Evolutionary conservation across 2,797 vertebrate species (phyloP).

Genomic region (Ctenochaetus hawaiiensis): DNA sequence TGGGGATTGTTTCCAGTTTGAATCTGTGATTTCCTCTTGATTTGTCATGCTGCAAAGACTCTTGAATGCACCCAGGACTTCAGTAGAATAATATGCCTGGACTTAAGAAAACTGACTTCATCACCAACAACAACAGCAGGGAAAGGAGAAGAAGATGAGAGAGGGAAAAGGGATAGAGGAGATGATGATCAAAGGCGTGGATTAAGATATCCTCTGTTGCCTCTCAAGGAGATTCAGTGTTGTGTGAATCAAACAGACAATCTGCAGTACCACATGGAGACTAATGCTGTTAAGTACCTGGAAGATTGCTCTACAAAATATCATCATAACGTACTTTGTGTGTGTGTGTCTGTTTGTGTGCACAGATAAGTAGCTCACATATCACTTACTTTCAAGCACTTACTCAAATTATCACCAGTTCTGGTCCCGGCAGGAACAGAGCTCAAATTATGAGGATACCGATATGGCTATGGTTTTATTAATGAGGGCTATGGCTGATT

Average conservation of each 20-base stretch:
- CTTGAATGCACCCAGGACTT: not conserved
- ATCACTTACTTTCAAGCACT: slow-evolving; percentile 14
- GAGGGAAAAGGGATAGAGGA: slow-evolving; percentile 37
- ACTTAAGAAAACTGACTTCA: slow-evolving; percentile 32
- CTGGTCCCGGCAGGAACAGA: slow-evolving; percentile 1
- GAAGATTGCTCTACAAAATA: slow-evolving; percentile 36
- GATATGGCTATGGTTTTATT: slow-evolving; percentile 16
- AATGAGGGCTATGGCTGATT: slow-evolving; percentile 14
- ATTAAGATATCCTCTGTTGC: slow-evolving; percentile 60
- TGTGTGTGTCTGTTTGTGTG: not conserved
- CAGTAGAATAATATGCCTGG: slow-evolving; percentile 20
- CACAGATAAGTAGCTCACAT: slow-evolving; percentile 3
- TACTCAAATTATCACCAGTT: not conserved
- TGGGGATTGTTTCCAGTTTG: not conserved
- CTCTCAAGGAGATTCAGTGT: slow-evolving; percentile 59
- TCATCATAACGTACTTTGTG: slow-evolving; percentile 1
- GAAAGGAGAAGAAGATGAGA: slow-evolving; percentile 26
- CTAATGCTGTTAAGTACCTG: slow-evolving; percentile 56
- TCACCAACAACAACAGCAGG: slow-evolving; percentile 12
- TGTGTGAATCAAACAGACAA: slow-evolving; percentile 66
- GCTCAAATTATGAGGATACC: not conserved
- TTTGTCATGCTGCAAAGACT: slow-evolving; percentile 14
- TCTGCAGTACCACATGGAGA: slow-evolving; percentile 48
- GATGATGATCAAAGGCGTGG: slow-evolving; percentile 63
- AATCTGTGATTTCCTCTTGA: slow-evolving; percentile 15